A percentile compares a stretch with the other conserved stretches of the same genome.
Conservation (phyloP, 2,888 invertebrate species). For the Eremobia ochroleuca region DNA sequence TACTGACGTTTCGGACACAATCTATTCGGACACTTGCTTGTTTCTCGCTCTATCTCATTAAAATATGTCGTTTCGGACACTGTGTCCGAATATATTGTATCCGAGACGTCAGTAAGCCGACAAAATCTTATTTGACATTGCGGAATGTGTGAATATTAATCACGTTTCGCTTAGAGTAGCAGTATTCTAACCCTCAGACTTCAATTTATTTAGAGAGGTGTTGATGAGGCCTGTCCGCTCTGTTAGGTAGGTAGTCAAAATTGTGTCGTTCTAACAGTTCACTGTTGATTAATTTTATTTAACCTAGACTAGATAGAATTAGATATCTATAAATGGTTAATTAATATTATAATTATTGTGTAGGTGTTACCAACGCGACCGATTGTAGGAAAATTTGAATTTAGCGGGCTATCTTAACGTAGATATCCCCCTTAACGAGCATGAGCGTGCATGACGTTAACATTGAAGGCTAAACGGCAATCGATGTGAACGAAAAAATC, state of each 20-base stretch:
- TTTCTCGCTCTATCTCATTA: too few species aligned
- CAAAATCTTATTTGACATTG: not conserved
- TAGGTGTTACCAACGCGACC: not conserved
- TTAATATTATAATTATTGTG: not conserved
- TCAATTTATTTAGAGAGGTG: not conserved
- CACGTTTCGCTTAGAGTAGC: not conserved
- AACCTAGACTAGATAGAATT: constrained; percentile 9
- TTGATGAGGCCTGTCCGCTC: not conserved
- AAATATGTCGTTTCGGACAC: too few species aligned
- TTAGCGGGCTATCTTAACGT: not conserved
- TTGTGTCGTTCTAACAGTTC: constrained; percentile 6
- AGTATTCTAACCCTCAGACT: not conserved
- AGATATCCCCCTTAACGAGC: not conserved
- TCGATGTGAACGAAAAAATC: constrained; percentile 37
- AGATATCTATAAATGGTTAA: not conserved
- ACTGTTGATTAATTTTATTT: constrained; percentile 2
- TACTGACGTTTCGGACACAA: too few species aligned
- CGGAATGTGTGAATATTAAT: not conserved
- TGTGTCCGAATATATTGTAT: too few species aligned
- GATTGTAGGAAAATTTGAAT: not conserved
- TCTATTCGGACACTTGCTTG: too few species aligned
- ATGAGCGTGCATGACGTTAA: constrained; percentile 7
- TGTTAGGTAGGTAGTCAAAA: not conserved
- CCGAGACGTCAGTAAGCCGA: too few species aligned
- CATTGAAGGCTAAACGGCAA: constrained; percentile 33